phyloP scores from a whole-genome alignment of 2,888 invertebrate genomes.

The Hydraecia micacea region DNA sequence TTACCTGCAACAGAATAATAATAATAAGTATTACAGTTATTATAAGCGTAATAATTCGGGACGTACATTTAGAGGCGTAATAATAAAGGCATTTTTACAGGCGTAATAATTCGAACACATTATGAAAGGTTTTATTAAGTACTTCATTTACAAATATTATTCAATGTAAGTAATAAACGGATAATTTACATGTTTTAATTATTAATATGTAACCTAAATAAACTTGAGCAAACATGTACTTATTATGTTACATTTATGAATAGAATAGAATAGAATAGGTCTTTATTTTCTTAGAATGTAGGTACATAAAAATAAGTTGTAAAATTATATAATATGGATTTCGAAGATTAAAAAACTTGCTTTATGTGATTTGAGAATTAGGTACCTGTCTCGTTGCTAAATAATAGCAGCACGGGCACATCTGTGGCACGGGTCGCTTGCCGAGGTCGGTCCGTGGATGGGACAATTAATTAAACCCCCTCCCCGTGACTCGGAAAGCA shows the following conservation, averaged over 20 bases:
- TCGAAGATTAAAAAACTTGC: not conserved
- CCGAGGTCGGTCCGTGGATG: too few relatives aligned
- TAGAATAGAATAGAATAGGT: too few relatives aligned
- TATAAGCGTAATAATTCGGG: slow-evolving; percentile 15
- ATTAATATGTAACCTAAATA: slow-evolving; percentile 17
- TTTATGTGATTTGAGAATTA: not conserved
- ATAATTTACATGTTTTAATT: slow-evolving; percentile 22
- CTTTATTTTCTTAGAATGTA: too few relatives aligned
- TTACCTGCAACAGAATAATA: slow-evolving; percentile 60
- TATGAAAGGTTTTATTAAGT: slow-evolving; percentile 16
- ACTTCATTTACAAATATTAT: slow-evolving; percentile 23
- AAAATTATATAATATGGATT: too few relatives aligned
- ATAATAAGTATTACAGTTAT: slow-evolving; percentile 37
- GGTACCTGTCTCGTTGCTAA: not conserved
- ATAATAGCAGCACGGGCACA: too few relatives aligned
- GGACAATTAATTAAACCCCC: too few relatives aligned
- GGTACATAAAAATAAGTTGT: too few relatives aligned
- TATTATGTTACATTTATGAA: not conserved
- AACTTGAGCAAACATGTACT: not conserved
- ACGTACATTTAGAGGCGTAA: not conserved
- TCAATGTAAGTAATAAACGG: not conserved
- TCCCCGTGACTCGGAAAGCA: too few relatives aligned
- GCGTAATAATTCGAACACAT: slow-evolving; percentile 23
- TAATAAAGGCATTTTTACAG: slow-evolving; percentile 21
- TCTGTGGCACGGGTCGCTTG: too few relatives aligned